Evolutionary conservation across 2,888 invertebrate genomes (phyloP).

Genomic region (Orchestes rusci): DNA sequence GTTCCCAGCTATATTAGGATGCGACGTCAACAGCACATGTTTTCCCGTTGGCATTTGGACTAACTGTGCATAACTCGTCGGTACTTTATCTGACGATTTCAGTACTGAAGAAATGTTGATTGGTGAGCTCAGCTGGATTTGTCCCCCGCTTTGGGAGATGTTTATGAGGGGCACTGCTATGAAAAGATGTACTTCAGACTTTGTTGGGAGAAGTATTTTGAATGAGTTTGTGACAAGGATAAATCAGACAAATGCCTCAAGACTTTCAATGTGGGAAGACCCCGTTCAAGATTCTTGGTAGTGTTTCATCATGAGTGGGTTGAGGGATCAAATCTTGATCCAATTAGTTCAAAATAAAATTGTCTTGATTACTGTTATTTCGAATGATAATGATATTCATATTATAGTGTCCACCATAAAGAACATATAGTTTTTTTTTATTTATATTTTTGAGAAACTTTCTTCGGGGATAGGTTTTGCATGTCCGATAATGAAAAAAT

Average conservation of each 20-base stretch:
- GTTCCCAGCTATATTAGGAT: slow-evolving; percentile 40
- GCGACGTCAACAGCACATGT: slow-evolving; percentile 57
- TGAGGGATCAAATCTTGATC: too few species aligned
- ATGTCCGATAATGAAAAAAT: too few species aligned
- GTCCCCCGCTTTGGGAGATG: slow-evolving; percentile 27
- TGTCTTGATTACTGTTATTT: too few species aligned
- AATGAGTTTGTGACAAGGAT: background rate
- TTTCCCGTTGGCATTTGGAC: slow-evolving; percentile 66
- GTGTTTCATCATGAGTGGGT: slow-evolving; percentile 14
- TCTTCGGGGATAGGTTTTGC: too few species aligned
- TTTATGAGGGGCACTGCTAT: slow-evolving; percentile 47
- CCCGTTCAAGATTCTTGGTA: slow-evolving; percentile 21
- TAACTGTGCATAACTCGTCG: slow-evolving; percentile 53
- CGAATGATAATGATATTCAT: background rate
- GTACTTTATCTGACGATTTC: slow-evolving; percentile 39
- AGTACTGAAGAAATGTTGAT: slow-evolving; percentile 38
- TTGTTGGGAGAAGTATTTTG: background rate
- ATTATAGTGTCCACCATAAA: background rate
- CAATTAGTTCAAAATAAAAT: too few species aligned
- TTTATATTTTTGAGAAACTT: too few species aligned
- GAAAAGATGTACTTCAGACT: slow-evolving; percentile 17
- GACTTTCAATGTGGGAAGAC: slow-evolving; percentile 21
- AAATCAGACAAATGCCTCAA: slow-evolving; percentile 25
- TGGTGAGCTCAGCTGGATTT: slow-evolving; percentile 32
- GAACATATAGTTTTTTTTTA: too few species aligned